Conservation (phyloP, 2,797 vertebrate genomes). For the Rhinatrema bivittatum region DNA sequence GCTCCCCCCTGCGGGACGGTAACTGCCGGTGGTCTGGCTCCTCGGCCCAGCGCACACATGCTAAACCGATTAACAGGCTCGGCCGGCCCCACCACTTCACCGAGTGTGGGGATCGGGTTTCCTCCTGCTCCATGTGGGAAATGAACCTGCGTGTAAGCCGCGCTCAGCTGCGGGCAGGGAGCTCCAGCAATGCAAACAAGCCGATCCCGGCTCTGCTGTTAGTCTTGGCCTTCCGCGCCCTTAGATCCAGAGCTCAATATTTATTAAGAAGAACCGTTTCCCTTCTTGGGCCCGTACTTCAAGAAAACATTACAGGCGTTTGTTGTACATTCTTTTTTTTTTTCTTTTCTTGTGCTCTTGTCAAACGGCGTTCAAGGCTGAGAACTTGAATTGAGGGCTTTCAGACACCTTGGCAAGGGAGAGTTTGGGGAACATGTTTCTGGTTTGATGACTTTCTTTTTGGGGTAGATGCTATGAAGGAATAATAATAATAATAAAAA, state of each 20-base stretch:
- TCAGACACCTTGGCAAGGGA: too few relatives aligned
- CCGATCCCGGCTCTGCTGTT: slow-evolving; percentile 53
- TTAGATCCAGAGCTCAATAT: slow-evolving; percentile 39
- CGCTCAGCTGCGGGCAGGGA: slow-evolving; percentile 62
- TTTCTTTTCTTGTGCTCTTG: slow-evolving; percentile 17
- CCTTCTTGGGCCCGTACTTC: slow-evolving; percentile 27
- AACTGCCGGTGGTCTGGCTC: slow-evolving; percentile 59
- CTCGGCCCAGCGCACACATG: slow-evolving; percentile 70
- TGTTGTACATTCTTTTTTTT: too few relatives aligned
- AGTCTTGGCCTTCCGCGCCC: slow-evolving; percentile 46
- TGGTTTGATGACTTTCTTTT: too few relatives aligned
- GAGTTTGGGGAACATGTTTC: too few relatives aligned
- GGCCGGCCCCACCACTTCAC: slow-evolving; percentile 65
- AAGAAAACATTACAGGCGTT: too few relatives aligned
- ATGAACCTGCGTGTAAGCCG: slow-evolving; percentile 66
- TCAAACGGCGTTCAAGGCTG: slow-evolving; percentile 1
- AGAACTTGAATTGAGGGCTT: too few relatives aligned
- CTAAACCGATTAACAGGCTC: slow-evolving; percentile 83
- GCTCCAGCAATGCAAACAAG: slow-evolving; percentile 71
- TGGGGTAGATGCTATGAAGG: too few relatives aligned
- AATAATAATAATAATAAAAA: too few relatives aligned
- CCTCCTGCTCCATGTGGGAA: slow-evolving; percentile 68
- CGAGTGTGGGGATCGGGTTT: slow-evolving; percentile 72
- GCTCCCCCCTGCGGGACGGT: slow-evolving; percentile 44
- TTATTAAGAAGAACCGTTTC: slow-evolving; percentile 47